These are phyloP conservation scores for Caenorhabditis latens DNA, from an alignment of 1,140 invertebrate genomes.

Conservation along the genomic window DNA sequence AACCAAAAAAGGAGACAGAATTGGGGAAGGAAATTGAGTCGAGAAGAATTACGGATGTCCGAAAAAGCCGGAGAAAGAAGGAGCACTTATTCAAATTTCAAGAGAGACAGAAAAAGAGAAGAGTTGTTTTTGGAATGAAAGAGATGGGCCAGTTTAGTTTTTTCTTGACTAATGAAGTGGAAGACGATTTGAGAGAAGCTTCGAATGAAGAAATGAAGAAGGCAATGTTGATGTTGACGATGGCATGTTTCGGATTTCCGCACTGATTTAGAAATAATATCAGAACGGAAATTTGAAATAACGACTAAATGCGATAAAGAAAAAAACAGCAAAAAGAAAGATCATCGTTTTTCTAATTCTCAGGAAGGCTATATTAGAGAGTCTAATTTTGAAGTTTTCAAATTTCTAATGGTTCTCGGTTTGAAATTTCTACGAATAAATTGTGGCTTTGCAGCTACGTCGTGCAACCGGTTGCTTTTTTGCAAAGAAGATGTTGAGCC, in stretches of 20 bases:
- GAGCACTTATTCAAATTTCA: constrained; percentile 56
- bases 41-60: constrained; percentile 28
- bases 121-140: constrained; percentile 38
- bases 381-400: no score
- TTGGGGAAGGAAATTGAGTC: constrained; percentile 15
- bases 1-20: background rate
- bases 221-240: background rate
- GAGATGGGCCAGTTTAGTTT: constrained; percentile 33
- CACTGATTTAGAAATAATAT: constrained; percentile 43
- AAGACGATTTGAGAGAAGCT: background rate
- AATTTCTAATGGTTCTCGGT: no score
- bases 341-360: no score
- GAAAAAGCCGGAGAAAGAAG: background rate
- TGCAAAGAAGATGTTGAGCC: no score
- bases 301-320: background rate
- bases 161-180: constrained; percentile 47
- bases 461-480: no score
- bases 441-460: no score
- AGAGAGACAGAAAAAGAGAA: background rate
- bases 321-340: background rate
- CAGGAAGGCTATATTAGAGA: no score
- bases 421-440: no score
- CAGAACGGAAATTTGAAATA: constrained; percentile 9
- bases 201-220: background rate
- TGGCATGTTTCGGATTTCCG: constrained; percentile 36